phyloP scores from a whole-genome alignment of 2,797 vertebrate species.

The Myripristis jacobus region DNA sequence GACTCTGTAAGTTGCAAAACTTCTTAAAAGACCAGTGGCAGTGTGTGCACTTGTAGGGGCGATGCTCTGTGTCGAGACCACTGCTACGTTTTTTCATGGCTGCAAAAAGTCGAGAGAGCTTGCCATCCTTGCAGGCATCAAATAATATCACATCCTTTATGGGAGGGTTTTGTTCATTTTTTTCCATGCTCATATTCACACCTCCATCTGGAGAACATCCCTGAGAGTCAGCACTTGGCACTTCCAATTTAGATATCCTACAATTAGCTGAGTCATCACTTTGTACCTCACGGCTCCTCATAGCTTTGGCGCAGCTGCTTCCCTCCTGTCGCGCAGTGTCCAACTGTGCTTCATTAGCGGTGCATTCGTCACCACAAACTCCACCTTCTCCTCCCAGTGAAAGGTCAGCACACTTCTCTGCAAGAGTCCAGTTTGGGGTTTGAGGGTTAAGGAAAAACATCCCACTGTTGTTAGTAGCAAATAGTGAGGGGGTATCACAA shows the following conservation, averaged over 20 bases:
- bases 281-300: slow-evolving; percentile 27
- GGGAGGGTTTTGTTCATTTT: not conserved
- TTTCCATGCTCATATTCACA: slow-evolving; percentile 29
- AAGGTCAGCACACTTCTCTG: slow-evolving; percentile 66
- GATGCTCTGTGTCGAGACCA: slow-evolving; percentile 68
- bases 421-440: slow-evolving; percentile 64
- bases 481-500: slow-evolving; percentile 5
- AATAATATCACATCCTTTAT: slow-evolving; percentile 35
- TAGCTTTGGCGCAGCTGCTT: slow-evolving; percentile 19
- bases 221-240: slow-evolving; percentile 33
- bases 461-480: slow-evolving; percentile 48
- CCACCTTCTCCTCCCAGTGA: slow-evolving; percentile 33
- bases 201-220: slow-evolving; percentile 8
- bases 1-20: slow-evolving; percentile 83
- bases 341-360: not conserved
- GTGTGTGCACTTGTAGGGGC: slow-evolving; percentile 82
- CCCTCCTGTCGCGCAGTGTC: slow-evolving; percentile 18
- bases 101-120: slow-evolving; percentile 60
- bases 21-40: slow-evolving; percentile 86
- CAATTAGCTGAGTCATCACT: slow-evolving; percentile 20
- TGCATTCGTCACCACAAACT: slow-evolving; percentile 7
- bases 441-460: slow-evolving; percentile 73
- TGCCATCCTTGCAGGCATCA: slow-evolving; percentile 31
- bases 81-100: slow-evolving; percentile 76
- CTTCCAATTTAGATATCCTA: slow-evolving; percentile 43